Conservation (phyloP, 2,888 invertebrate species). For the Parnassius mnemosyne region DNA sequence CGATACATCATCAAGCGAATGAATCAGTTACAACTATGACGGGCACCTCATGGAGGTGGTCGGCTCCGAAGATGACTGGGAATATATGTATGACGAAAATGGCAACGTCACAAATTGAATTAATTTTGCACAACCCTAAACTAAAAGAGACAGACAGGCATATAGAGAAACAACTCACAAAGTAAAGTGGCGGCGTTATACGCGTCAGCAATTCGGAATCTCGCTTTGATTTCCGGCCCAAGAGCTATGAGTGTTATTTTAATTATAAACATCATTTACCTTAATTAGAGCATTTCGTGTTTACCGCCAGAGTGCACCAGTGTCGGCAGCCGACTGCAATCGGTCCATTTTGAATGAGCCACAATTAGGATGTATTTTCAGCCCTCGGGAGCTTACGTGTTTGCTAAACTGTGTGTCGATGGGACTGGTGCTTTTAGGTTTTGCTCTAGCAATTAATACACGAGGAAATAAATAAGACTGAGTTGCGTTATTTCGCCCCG, state of each 20-base stretch:
- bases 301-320: slow-evolving; percentile 48
- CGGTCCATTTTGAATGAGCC: slow-evolving; percentile 62
- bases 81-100: slow-evolving; percentile 95
- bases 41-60: slow-evolving; percentile 95
- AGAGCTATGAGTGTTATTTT: slow-evolving; percentile 70
- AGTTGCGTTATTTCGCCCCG: slow-evolving; percentile 28
- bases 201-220: slow-evolving; percentile 57
- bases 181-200: slow-evolving; percentile 61
- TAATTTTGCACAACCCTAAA: slow-evolving; percentile 29
- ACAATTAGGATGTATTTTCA: slow-evolving; percentile 71
- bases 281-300: slow-evolving; percentile 67
- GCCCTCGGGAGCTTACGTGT: slow-evolving; percentile 50
- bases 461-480: slow-evolving; percentile 46
- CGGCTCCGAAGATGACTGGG: slow-evolving; percentile 94
- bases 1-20: slow-evolving; percentile 87
- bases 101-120: slow-evolving; percentile 84
- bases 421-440: slow-evolving; percentile 45
- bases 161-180: slow-evolving; percentile 53
- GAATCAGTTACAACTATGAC: slow-evolving; percentile 96
- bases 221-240: slow-evolving; percentile 64
- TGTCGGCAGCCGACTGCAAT: slow-evolving; percentile 59
- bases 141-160: slow-evolving; percentile 37
- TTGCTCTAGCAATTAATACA: slow-evolving; percentile 38
- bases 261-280: slow-evolving; percentile 79
- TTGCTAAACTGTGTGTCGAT: slow-evolving; percentile 62